Evolutionary conservation across 2,888 invertebrate genomes (phyloP), one percentile per base, ranked within the genome.

Genomic region (Cryptus viduatorius): DNA sequence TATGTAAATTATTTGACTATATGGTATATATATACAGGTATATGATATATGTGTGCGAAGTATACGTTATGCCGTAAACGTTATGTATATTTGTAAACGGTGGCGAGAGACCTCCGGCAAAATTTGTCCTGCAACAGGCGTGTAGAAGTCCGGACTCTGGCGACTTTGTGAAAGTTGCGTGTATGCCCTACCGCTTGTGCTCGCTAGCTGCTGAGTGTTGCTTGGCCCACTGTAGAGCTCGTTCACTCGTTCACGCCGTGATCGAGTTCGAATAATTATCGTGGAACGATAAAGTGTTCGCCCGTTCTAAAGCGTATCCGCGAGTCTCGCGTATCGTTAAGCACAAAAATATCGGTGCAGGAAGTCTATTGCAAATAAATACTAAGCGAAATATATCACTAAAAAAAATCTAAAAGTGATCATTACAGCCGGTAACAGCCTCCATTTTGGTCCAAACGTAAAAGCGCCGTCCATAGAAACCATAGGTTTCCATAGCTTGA

Each of bases 1-100:
- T 91, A 91, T 91, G 90, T 89, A 90, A 91, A 91, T 90, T 86
- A 87, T 89, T 89, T 86, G 86, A 87, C 75, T 82, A 67, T 65
- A 71, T 82, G 69, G 76, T 69, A 31, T 59, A 31, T 61, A 59
- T 31, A 4, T 8, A 4, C 3, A 31, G 5, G 61, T 42, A 12
- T 24, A 56, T 3, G 16, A 24, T 7, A 5, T 61, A 31, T 37
- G 7, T 37, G 37, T n/a, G n/a, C 73, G 16, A 19, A 75, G 24
- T 61, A 48, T 44, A 24, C 16, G 31, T 37, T 53, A 71, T 65
- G 64, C 64, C 48, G 71, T 76, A 31, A 72, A 77, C 37, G 76
- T 84, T 80, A 80, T 84, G 78, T 75, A 82, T 82, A 75, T 78
- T 76, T 79, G 56, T 73, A 75, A 68, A 78, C 69, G 72, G 19